Evolutionary conservation across 2,888 invertebrate genomes (phyloP), one percentile per base, ranked within the genome.

Genomic region (Panopea generosa): DNA sequence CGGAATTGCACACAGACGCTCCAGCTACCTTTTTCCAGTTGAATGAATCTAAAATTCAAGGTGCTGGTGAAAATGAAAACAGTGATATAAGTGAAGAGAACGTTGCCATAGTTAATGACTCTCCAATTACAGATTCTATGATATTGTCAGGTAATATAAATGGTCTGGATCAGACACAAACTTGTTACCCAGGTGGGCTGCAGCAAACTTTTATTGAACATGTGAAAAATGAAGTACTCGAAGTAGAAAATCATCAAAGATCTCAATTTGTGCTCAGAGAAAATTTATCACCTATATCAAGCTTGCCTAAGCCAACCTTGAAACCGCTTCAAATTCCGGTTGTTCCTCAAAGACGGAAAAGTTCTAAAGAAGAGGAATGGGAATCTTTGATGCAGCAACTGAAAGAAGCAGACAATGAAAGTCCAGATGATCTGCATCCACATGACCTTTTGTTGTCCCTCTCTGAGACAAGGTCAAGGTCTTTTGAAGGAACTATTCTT

Each of bases 401-500:
- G 29, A 80, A 76, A 56, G 76, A 80, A 55, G 77, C 70, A 38
- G 80, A 77, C 45, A 62, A 80, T 29, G 24, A 50, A 7, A 80
- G 76, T 47, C 73, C 80, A 40, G 73, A 71, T 80, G 80, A 80
- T 52, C 73, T 80, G 40, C 60, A 80, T 38, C 80, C 80, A 11
- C 63, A 73, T 24, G 80, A 80, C 43, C 70, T 80, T 27, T 47
- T 80, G 24, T 24, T 65, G 33, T 73, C 76, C 43, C 45, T 80
- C 0, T 69, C 62, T 47, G 66, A 69, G 38, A 56, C 55, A 49
- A 72, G 65, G 60, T 68, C 71, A 55, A 52, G 53, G 24, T 56
- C 63, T 50, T 26, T 33, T 50, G 38, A 45, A 7, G 49, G 33
- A 26, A 38, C 55, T 24, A 33, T 40, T 18, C 33, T 33, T 9